These are phyloP conservation scores for Plectropomus leopardus DNA, from an alignment of 2,113 vertebrate genomes.

Conservation along the genomic window DNA sequence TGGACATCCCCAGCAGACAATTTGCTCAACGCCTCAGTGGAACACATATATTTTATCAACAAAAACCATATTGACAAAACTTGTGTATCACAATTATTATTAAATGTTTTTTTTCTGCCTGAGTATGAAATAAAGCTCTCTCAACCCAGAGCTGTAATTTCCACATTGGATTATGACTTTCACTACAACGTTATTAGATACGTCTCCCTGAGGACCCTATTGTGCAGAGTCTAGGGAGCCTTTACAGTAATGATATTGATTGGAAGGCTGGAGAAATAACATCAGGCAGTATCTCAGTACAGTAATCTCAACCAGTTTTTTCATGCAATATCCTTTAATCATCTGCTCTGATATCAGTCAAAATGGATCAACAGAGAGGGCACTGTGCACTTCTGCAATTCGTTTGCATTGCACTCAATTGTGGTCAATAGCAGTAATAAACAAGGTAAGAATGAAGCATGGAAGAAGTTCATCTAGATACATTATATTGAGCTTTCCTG, in stretches of 20 bases:
- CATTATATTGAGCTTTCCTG: slow-evolving; percentile 31
- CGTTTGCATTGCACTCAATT: slow-evolving; percentile 39
- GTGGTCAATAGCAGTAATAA: slow-evolving; percentile 40
- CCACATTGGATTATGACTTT: slow-evolving; percentile 23
- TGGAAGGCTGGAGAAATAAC: slow-evolving; percentile 43
- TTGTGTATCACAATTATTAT: neutral
- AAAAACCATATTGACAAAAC: neutral
- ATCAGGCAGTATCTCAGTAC: slow-evolving; percentile 27
- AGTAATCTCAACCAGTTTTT: slow-evolving; percentile 21
- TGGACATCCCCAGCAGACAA: neutral
- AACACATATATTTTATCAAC: neutral
- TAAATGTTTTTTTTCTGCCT: neutral
- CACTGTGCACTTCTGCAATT: slow-evolving; percentile 3
- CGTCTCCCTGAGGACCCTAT: slow-evolving; percentile 39
- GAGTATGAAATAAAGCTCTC: slow-evolving; percentile 20
- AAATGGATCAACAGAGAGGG: slow-evolving; percentile 11
- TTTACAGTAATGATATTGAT: slow-evolving; percentile 74
- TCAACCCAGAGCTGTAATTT: slow-evolving; percentile 24
- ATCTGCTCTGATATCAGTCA: slow-evolving; percentile 16
- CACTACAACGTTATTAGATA: slow-evolving; percentile 42
- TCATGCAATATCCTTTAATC: slow-evolving; percentile 28
- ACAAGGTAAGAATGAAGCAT: neutral
- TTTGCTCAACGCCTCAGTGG: neutral
- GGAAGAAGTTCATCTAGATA: slow-evolving; percentile 20
- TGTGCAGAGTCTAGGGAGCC: slow-evolving; percentile 49